phyloP scores from a whole-genome alignment of 2,113 vertebrate genomes.

The Megaceryle maxima region DNA sequence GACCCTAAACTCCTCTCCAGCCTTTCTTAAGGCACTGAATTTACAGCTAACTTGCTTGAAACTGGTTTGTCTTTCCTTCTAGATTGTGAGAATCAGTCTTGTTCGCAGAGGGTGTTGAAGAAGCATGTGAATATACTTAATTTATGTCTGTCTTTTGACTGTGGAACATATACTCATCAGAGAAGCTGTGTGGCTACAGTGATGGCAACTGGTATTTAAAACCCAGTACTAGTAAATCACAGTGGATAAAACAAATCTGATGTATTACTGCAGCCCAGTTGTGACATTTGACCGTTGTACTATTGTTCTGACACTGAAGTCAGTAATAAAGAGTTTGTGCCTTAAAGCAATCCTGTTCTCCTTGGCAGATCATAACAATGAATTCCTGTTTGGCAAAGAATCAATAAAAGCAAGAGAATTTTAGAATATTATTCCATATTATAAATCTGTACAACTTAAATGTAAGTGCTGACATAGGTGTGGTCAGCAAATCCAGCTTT shows the following conservation, averaged over 20 bases:
- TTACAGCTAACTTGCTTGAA: not conserved
- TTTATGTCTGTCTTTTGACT: slow-evolving; percentile 27
- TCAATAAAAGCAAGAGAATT: not conserved
- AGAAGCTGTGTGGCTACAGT: slow-evolving; percentile 57
- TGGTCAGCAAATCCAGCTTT: not conserved
- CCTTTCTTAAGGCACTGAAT: not conserved
- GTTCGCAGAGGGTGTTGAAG: not conserved
- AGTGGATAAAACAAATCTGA: slow-evolving; percentile 12
- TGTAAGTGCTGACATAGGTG: not conserved
- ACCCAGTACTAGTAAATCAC: slow-evolving; percentile 36
- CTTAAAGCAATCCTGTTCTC: not conserved
- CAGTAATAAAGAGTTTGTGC: not conserved
- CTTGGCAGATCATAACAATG: not conserved
- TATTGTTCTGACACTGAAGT: slow-evolving; percentile 21
- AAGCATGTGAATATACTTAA: not conserved
- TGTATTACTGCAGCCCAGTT: not conserved
- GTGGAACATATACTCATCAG: not conserved
- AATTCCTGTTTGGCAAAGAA: not conserved
- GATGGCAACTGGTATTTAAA: slow-evolving; percentile 28
- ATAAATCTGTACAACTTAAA: not conserved
- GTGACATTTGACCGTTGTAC: not conserved
- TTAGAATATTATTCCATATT: not conserved
- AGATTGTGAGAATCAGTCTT: not conserved
- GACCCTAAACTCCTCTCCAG: not conserved
- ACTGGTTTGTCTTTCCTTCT: not conserved